Base-by-base conservation (phyloP, 1,140 invertebrate species). In the Caenorhabditis inopinata region DNA sequence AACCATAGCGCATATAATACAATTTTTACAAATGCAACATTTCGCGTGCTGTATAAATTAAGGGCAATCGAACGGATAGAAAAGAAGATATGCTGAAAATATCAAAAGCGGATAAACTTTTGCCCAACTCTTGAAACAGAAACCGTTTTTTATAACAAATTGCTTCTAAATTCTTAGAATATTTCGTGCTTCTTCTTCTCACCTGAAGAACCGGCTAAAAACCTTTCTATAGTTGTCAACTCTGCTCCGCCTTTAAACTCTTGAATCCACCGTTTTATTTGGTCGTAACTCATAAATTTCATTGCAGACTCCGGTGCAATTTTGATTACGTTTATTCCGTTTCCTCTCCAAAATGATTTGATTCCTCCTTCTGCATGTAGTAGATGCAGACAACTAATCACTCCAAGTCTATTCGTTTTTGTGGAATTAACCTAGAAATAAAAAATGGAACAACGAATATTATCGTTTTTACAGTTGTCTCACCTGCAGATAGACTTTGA, bases 401-500 rank as follows among this genome's bases (percentile, higher is more conserved):
- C 89, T 76, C 83, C 90, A 83, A 89, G 89, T 84, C 87, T 77
- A 68, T 75, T 88, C 29, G 86, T 85, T 51, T 83, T 87, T 16
- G 86, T 87, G 5, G 89, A 88, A 81, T 91, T 88, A 7, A 91
- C 90, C 90, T 90, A 79, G 38, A 84, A 46, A 38, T 16, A 45
- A 9, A 25, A 48, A 9, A 48, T 25, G 6, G 32, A 76, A 23
- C 38, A 42, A 42, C 5, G 14, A 14, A 42, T 42, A 14, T 42
- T 7, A 35, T n/a, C n/a, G n/a, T n/a, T n/a, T n/a, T n/a, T n/a
- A n/a, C n/a, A n/a, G n/a, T 23, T 1, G 29, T 11, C 2, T n/a
- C 89, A 97, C 96, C 92, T 99, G 97, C 58, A 98, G 91, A 89
- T 97, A 96, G 79, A 99, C 95, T 92, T 99, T 99, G 38, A 99